These are phyloP conservation scores for Melipona beecheii DNA, from an alignment of 2,888 invertebrate species.

Conservation along the genomic window DNA sequence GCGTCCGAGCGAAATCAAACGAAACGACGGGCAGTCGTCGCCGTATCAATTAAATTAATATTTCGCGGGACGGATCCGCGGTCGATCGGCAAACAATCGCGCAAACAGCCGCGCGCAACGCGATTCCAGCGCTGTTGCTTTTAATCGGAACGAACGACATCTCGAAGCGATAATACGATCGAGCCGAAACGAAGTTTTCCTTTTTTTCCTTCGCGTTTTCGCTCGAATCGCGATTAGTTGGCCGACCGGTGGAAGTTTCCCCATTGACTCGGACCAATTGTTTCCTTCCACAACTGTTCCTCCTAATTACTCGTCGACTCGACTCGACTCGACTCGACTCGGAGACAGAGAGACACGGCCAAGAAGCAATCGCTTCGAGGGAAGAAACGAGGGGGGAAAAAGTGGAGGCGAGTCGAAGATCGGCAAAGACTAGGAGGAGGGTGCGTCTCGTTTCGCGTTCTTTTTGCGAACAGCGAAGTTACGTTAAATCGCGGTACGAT, in stretches of 20 bases:
- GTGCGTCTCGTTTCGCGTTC: not conserved
- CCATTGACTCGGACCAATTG: conserved; percentile 68
- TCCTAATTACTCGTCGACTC: conserved; percentile 70
- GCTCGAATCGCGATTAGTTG: conserved; percentile 64
- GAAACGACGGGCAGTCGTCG: not conserved
- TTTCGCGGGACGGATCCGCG: not conserved
- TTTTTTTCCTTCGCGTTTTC: conserved; percentile 31
- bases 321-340: too few relatives aligned
- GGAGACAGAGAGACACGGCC: conserved; percentile 47
- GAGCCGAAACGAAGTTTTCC: not conserved
- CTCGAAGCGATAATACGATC: conserved; percentile 24
- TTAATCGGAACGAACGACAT: not conserved
- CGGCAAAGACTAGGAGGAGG: conserved; percentile 27
- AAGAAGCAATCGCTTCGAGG: conserved; percentile 69
- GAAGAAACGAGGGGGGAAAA: conserved; percentile 15
- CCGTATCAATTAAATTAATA: conserved; percentile 30
- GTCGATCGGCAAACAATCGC: too few relatives aligned
- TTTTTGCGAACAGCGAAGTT: conserved; percentile 40
- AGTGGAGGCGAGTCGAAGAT: conserved; percentile 42
- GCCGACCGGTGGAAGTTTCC: conserved; percentile 42
- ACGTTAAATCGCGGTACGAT: conserved; percentile 29
- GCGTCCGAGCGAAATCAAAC: not conserved
- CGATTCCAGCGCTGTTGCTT: not conserved
- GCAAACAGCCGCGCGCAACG: not conserved
- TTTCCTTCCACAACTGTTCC: conserved; percentile 70